These are phyloP conservation scores for Danaus plexippus DNA, from an alignment of 1,140 invertebrate genomes.

Conservation along the genomic window DNA sequence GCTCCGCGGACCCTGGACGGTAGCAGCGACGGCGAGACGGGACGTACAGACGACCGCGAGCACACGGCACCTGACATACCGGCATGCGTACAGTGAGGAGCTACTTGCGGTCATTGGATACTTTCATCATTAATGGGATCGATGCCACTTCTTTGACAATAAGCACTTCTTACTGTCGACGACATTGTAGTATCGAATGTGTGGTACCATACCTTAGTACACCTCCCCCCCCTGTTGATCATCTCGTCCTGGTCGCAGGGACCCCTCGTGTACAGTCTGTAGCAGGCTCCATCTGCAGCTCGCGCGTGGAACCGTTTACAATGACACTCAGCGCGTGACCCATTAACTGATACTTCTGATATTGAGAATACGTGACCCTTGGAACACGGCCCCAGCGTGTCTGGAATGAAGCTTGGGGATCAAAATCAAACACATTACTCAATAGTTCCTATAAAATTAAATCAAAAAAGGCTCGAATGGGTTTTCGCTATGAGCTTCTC, in stretches of 20 bases:
- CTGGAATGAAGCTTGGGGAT: conserved; percentile 28
- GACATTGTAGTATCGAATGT: too few species aligned
- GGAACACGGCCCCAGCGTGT: conserved; percentile 76
- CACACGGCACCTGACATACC: conserved; percentile 75
- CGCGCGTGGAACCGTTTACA: conserved; percentile 81
- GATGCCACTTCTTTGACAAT: too few species aligned
- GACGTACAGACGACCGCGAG: conserved; percentile 81
- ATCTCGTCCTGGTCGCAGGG: conserved; percentile 80
- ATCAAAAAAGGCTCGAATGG: too few species aligned
- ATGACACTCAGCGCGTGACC: conserved; percentile 72
- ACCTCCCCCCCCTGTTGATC: conserved; percentile 72
- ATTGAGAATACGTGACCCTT: conserved; percentile 78
- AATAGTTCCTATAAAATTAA: too few species aligned
- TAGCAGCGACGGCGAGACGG: conserved; percentile 81
- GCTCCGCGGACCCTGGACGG: conserved; percentile 80
- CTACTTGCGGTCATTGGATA: too few species aligned
- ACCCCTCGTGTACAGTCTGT: conserved; percentile 82
- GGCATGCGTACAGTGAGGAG: too few species aligned
- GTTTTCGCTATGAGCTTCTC: too few species aligned
- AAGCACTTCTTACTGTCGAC: too few species aligned
- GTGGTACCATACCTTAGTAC: conserved; percentile 49
- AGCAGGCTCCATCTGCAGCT: conserved; percentile 77
- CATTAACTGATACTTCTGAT: conserved; percentile 44
- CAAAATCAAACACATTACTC: too few species aligned
- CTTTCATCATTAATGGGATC: too few species aligned